These are phyloP conservation scores for Galeopterus variegatus DNA, from an alignment of 2,113 vertebrate genomes.

Conservation along the genomic window DNA sequence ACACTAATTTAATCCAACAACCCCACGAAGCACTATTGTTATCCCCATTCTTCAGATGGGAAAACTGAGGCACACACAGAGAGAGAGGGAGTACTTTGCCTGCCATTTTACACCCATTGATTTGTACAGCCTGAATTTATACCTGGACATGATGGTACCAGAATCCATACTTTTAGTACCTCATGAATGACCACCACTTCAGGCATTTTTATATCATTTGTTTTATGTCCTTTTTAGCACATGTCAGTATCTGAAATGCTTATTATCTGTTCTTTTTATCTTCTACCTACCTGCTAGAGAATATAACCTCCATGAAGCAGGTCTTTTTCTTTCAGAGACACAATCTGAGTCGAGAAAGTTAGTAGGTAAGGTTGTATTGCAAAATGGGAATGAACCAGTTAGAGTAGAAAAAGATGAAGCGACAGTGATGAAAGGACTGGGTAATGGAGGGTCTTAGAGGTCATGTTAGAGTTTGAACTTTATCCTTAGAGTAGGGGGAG, in stretches of 20 bases:
- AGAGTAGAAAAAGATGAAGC: neutral
- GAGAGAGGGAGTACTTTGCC: neutral
- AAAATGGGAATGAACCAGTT: neutral
- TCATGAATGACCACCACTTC: neutral
- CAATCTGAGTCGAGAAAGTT: neutral
- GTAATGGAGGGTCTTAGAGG: neutral
- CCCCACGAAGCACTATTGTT: neutral
- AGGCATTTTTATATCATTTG: neutral
- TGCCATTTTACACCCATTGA: neutral
- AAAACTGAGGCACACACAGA: neutral
- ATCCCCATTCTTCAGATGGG: neutral
- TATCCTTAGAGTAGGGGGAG: neutral
- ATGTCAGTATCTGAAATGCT: neutral
- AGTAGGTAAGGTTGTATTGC: neutral
- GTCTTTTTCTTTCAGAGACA: neutral
- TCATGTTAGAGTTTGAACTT: neutral
- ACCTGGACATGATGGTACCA: neutral
- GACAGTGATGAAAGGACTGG: neutral
- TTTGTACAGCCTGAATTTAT: neutral
- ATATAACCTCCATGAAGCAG: neutral
- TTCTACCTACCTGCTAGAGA: neutral
- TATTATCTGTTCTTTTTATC: constrained; percentile 15
- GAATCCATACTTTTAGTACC: neutral
- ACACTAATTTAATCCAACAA: neutral
- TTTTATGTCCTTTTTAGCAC: neutral